Evolutionary conservation across 2,888 invertebrate species (phyloP), one percentile per base, ranked within the genome.

Genomic region (Nysson spinosus): DNA sequence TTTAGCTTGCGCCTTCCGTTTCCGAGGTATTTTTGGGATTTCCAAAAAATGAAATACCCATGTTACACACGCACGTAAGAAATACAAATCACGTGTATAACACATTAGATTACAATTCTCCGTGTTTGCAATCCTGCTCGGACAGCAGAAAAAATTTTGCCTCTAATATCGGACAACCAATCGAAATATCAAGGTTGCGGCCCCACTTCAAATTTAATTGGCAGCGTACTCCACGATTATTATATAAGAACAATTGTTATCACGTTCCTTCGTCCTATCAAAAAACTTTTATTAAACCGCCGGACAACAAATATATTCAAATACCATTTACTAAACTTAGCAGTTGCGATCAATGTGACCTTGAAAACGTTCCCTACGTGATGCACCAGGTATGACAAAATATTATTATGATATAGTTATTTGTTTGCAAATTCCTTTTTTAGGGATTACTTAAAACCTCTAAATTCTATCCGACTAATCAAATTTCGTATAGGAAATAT

Each of bases 1-100:
- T 11, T 5, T 20, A 72, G 40, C 42, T 62, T 20, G 12, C 24
- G 19, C 26, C 66, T 19, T 60, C 69, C 1, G 52, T 66, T 39
- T 43, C 60, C 5, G 68, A 80, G 28, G 66, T 65, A 12, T 77
- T 77, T 47, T 71, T 70, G 9, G 79, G 77, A 17, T 81, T 80
- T 37, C 69, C 81, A 4, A 44, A 71, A 16, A 75, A 67, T 19
- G 80, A 81, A 30, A 76, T 76, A 34, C 69, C 72, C 12, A 75
- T 56, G 34, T 69, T 78, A 17, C 68, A 75, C 39, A 75, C 39
- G 63, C 72, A 75, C 16, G 55, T 72, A 26, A 71, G 63, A 49
- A 72, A 60, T 20, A 57, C 68, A 66, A 77, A 70, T 14, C 40
- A 73, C 26, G 54, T 75, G 5, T 69, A 66, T 28, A 44, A 47